Evolutionary conservation across 2,113 vertebrate genomes (phyloP).

Genomic region (Sminthopsis crassicaudata): DNA sequence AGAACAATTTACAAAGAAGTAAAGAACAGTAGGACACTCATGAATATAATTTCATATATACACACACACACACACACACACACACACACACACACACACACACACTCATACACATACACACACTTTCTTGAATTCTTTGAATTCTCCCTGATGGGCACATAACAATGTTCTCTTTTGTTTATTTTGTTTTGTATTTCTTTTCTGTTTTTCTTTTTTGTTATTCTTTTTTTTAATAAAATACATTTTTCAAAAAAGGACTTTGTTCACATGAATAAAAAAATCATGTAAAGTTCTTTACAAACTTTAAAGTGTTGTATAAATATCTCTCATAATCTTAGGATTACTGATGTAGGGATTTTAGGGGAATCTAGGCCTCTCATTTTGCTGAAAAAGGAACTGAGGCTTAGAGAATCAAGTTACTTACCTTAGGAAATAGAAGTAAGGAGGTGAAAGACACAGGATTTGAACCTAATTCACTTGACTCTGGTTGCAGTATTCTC

Average conservation of each 20-base stretch:
- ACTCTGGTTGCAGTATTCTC: not conserved
- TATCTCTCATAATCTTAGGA: not conserved
- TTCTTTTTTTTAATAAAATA: no score
- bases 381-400: not conserved
- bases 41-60: no score
- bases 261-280: not conserved
- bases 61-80: no score
- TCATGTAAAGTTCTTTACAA: not conserved
- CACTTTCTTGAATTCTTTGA: no score
- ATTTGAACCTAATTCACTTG: not conserved
- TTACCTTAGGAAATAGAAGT: not conserved
- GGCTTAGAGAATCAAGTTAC: not conserved
- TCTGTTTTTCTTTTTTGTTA: no score
- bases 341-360: not conserved
- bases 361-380: not conserved
- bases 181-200: no score
- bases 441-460: not conserved
- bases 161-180: no score
- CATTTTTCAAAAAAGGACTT: not conserved
- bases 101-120: no score
- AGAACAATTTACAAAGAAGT: no score
- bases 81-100: no score
- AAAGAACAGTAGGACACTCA: no score
- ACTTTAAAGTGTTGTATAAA: not conserved
- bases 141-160: no score